Evolutionary conservation across 2,888 invertebrate genomes (phyloP).

Genomic region (Rhodophaea formosa): DNA sequence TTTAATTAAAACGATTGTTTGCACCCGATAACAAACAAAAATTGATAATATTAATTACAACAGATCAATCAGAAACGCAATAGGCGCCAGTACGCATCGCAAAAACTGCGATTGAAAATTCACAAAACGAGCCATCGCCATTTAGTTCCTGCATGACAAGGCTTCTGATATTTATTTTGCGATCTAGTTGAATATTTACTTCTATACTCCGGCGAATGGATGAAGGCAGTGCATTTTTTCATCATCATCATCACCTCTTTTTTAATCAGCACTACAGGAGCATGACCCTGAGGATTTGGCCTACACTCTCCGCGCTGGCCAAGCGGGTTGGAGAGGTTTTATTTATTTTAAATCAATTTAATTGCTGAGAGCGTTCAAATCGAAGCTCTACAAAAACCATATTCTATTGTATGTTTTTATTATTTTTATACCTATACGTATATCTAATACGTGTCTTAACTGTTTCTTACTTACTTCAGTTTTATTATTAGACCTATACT

Average conservation of each 20-base stretch:
- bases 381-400: slow-evolving; percentile 4
- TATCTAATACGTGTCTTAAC: too few relatives aligned
- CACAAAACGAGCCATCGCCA: neutral
- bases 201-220: neutral
- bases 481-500: too few relatives aligned
- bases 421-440: too few relatives aligned
- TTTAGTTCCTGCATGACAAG: neutral
- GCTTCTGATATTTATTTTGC: slow-evolving; percentile 2
- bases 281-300: too few relatives aligned
- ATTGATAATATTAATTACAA: neutral
- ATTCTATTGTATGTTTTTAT: too few relatives aligned
- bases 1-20: neutral
- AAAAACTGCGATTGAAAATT: slow-evolving; percentile 9
- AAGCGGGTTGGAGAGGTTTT: too few relatives aligned
- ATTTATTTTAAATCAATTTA: slow-evolving; percentile 11
- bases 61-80: neutral
- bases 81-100: neutral
- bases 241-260: too few relatives aligned
- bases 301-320: too few relatives aligned
- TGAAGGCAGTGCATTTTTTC: neutral
- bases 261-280: too few relatives aligned
- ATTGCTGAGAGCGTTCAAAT: slow-evolving; percentile 1
- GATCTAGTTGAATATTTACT: neutral
- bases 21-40: neutral
- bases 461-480: too few relatives aligned